Evolutionary conservation across 2,113 vertebrate species (phyloP), one percentile per base, ranked within the genome.

Genomic region (Hiodon tergisus): DNA sequence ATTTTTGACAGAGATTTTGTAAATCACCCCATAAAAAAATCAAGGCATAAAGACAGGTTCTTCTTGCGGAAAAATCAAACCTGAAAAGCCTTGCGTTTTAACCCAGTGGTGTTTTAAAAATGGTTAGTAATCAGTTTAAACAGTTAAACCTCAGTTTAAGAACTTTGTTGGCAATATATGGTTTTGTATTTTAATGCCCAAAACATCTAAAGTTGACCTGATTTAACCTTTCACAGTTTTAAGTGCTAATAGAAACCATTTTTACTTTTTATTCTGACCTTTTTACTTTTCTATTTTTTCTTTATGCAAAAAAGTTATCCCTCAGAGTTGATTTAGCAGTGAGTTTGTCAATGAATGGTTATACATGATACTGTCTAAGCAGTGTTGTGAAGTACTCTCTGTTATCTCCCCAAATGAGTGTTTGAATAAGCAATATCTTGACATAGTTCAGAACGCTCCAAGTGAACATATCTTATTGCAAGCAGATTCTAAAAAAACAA

Each of bases 41-140:
- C 31, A 55, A 83, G 85, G 82, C 81, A 75, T 83, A 81, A 31
- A 31, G 78, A 73, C 69, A 73, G 78, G 86, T 84, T 75, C 78
- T 84, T 82, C 68, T 77, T 76, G 75, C 79, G 67, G 61, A 78
- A 77, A 76, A 86, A 69, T 63, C 60, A 78, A 82, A 76, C 71
- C 82, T 84, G 87, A 86, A 86, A 74, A 84, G 89, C 89, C 81
- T 77, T 78, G 88, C 87, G 2, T 88, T 85, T 87, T 88, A 86
- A 88, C 85, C 85, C 85, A 83, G 86, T 88, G 87, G 90, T 89
- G 87, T 85, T 78, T 85, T 82, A 85, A 89, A 89, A 91, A 90
- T 89, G 86, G 83, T 83, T 83, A 87, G 85, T 90, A 91, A 91
- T 92, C 80, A 83, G 83, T 89, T 92, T 89, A 88, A 85, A 82